These are phyloP conservation scores for Empis livida DNA, from an alignment of 2,888 invertebrate genomes.

Conservation along the genomic window DNA sequence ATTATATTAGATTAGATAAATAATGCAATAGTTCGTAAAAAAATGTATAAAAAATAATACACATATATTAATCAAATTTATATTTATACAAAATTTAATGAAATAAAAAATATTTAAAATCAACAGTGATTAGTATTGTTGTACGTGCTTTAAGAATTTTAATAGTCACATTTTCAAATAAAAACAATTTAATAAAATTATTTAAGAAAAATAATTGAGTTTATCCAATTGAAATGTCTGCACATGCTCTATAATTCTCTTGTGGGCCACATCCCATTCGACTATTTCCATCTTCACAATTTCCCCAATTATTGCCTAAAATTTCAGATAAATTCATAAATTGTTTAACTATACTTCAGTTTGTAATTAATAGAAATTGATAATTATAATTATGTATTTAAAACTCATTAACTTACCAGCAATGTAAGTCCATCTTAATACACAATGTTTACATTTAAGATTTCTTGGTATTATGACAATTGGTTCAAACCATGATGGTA, in stretches of 20 bases:
- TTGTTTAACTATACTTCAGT: neutral
- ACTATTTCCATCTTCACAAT: constrained; percentile 25
- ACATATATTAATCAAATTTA: too few relatives aligned
- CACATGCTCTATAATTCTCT: constrained; percentile 36
- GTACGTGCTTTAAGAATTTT: too few relatives aligned
- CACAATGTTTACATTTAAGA: constrained; percentile 37
- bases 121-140: too few relatives aligned
- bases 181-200: too few relatives aligned
- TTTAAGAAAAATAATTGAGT: too few relatives aligned
- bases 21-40: too few relatives aligned
- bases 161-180: too few relatives aligned
- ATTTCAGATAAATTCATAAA: neutral
- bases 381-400: too few relatives aligned
- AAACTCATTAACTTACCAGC: constrained; percentile 23
- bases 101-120: too few relatives aligned
- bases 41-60: too few relatives aligned
- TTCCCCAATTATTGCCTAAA: constrained; percentile 35
- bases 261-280: constrained; percentile 36
- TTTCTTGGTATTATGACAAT: constrained; percentile 26
- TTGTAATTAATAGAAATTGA: neutral
- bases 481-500: constrained; percentile 10
- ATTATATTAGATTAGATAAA: too few relatives aligned
- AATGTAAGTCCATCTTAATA: constrained; percentile 38
- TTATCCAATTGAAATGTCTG: constrained; percentile 25
- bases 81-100: too few relatives aligned